Evolutionary conservation across 2,113 vertebrate species (phyloP).

Genomic region (Psilopogon haemacephalus): DNA sequence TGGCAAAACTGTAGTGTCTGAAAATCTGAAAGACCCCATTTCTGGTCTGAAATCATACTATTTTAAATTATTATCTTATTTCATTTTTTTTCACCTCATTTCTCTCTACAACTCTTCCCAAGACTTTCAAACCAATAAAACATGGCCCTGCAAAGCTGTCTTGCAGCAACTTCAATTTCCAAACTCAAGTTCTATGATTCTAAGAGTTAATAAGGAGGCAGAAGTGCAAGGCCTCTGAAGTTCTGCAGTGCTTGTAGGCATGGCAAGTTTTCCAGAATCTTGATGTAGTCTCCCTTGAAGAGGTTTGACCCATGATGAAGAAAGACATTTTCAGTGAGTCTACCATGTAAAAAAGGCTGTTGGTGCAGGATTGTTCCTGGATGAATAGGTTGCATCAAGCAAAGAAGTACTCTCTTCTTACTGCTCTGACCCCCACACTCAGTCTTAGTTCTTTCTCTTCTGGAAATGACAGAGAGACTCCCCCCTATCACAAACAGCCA

Average conservation of each 20-base stretch:
- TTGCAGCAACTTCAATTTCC: background rate
- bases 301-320: background rate
- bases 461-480: background rate
- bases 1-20: background rate
- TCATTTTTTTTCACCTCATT: background rate
- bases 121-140: background rate
- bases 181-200: too few species aligned
- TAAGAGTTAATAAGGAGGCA: background rate
- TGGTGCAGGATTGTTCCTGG: background rate
- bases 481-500: background rate
- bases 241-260: background rate
- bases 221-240: background rate
- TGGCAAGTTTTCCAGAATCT: background rate
- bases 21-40: background rate
- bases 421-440: rapidly evolving
- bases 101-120: background rate
- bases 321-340: background rate
- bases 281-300: rapidly evolving
- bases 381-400: background rate
- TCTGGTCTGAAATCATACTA: background rate
- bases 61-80: background rate
- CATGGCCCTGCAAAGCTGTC: background rate
- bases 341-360: background rate
- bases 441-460: background rate
- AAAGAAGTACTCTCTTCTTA: background rate